These are phyloP conservation scores for Tetragnatha montana DNA, from an alignment of 2,888 invertebrate species.

Conservation along the genomic window DNA sequence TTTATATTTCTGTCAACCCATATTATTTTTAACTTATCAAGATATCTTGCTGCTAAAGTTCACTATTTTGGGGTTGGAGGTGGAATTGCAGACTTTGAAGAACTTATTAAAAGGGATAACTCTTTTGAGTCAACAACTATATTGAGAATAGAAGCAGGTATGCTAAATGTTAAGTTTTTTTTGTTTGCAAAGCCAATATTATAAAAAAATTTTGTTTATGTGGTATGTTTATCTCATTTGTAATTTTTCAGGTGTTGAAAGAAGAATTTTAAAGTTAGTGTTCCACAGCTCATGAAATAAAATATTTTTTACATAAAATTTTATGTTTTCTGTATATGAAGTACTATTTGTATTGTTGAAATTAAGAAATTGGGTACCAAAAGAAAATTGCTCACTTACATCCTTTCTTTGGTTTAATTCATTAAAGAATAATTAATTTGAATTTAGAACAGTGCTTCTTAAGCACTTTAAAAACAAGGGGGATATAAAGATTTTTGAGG, in stretches of 20 bases:
- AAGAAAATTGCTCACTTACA: too few species aligned
- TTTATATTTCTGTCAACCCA: too few species aligned
- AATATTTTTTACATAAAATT: too few species aligned
- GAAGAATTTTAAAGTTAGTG: constrained; percentile 15
- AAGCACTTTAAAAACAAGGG: too few species aligned
- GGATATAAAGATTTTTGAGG: too few species aligned
- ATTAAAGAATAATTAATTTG: too few species aligned
- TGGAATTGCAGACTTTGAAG: constrained; percentile 85
- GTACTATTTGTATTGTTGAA: too few species aligned
- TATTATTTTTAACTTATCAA: constrained; percentile 70
- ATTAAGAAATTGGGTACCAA: too few species aligned
- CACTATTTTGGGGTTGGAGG: constrained; percentile 98
- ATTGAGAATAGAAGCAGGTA: constrained; percentile 82
- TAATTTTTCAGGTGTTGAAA: constrained; percentile 23
- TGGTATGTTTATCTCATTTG: too few species aligned
- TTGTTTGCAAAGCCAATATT: not conserved
- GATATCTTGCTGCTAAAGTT: constrained; percentile 89
- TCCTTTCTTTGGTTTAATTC: too few species aligned
- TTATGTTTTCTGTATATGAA: too few species aligned
- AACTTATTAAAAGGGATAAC: constrained; percentile 79
- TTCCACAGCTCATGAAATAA: not conserved
- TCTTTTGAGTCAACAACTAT: constrained; percentile 80
- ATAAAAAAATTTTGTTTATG: not conserved
- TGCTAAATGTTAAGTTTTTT: not conserved
- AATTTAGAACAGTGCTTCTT: too few species aligned